Percentiles rank a stretch among this genome's conserved stretches.
Conservation (phyloP, 2,888 invertebrate species). For the Charanyca ferruginea region DNA sequence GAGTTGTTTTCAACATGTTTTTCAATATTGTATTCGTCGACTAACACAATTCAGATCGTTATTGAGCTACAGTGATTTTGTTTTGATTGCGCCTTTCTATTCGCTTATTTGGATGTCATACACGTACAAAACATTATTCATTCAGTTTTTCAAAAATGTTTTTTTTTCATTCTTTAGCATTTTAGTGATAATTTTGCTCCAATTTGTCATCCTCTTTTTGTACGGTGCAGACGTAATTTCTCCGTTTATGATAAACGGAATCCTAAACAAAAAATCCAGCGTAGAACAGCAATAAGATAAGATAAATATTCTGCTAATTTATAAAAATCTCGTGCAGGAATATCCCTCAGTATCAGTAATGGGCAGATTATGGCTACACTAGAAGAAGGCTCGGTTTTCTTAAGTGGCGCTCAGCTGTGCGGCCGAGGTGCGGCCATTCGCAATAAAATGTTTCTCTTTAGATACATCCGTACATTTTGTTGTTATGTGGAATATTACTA, state of each 20-base stretch:
- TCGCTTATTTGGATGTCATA: constrained; percentile 22
- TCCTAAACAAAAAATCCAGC: not conserved
- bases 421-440: constrained; percentile 48
- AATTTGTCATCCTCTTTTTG: not conserved
- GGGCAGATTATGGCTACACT: constrained; percentile 40
- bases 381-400: constrained; percentile 36
- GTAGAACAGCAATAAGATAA: not conserved
- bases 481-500: constrained; percentile 30
- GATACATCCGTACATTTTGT: constrained; percentile 31
- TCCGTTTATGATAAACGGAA: not conserved
- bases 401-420: constrained; percentile 67
- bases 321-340: constrained; percentile 22
- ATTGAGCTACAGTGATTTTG: constrained; percentile 41
- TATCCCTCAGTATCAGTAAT: constrained; percentile 39
- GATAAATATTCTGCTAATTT: constrained; percentile 15
- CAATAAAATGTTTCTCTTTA: constrained; percentile 54
- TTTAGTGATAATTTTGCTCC: not conserved
- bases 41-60: constrained; percentile 26
- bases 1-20: constrained; percentile 20
- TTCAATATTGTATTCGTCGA: constrained; percentile 26
- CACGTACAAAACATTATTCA: constrained; percentile 21
- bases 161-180: not conserved
- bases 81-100: constrained; percentile 26
- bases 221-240: too few relatives aligned
- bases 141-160: constrained; percentile 1